phyloP scores from a whole-genome alignment of 2,113 vertebrate species.

The Larimichthys polyactis region DNA sequence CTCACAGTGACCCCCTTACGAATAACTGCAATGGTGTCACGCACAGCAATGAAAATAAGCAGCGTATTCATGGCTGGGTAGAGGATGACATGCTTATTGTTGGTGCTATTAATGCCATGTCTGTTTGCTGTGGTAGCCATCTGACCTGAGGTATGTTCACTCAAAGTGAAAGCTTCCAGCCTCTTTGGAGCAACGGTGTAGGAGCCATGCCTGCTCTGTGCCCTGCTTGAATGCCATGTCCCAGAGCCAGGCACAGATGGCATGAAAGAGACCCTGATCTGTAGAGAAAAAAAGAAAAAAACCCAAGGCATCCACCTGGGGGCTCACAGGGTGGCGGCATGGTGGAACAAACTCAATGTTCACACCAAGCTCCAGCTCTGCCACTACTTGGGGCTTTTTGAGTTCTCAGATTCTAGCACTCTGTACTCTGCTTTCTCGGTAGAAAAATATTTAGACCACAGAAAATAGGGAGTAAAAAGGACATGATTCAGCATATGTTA shows the following conservation, averaged over 20 bases:
- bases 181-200: constrained; percentile 48
- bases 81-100: constrained; percentile 20
- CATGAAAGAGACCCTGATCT: constrained; percentile 75
- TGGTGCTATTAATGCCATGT: constrained; percentile 36
- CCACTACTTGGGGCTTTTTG: constrained; percentile 32
- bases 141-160: constrained; percentile 60
- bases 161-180: constrained; percentile 55
- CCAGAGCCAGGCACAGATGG: constrained; percentile 81
- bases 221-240: constrained; percentile 74
- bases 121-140: constrained; percentile 45
- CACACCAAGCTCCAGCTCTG: constrained; percentile 51
- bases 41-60: constrained; percentile 36
- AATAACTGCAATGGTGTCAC: constrained; percentile 19
- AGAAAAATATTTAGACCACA: constrained; percentile 22
- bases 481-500: constrained; percentile 13
- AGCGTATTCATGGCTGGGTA: constrained; percentile 8
- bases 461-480: neutral
- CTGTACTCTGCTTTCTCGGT: constrained; percentile 34
- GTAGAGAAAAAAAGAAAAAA: constrained; percentile 65
- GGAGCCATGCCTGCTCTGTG: constrained; percentile 60
- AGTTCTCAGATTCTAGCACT: constrained; percentile 26
- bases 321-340: constrained; percentile 65
- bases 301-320: constrained; percentile 67
- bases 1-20: constrained; percentile 9
- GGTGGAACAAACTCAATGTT: constrained; percentile 73